Conservation (phyloP, 2,113 vertebrate genomes). For the Ardeotis arabs region DNA sequence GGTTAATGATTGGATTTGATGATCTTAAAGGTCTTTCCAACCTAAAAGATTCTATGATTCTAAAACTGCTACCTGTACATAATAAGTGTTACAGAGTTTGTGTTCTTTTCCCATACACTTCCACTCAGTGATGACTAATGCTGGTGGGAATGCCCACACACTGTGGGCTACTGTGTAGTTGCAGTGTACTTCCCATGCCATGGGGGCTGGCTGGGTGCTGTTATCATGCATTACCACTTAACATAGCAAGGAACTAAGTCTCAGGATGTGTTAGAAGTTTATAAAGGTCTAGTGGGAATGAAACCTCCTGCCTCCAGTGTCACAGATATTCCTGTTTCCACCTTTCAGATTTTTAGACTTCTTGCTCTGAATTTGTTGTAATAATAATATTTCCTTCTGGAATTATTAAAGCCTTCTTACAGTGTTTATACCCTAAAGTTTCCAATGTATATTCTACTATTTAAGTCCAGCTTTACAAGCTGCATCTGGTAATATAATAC, state of each 20-base stretch:
- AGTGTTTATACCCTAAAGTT: not conserved
- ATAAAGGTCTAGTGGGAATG: not conserved
- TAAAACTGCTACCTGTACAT: not conserved
- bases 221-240: not conserved
- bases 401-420: not conserved
- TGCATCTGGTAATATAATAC: not conserved
- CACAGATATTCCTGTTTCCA: not conserved
- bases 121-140: not conserved
- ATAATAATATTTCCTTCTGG: not conserved
- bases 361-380: not conserved
- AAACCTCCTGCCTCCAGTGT: not conserved
- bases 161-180: not conserved
- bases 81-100: not conserved
- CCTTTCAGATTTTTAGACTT: not conserved
- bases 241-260: not conserved
- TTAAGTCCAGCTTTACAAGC: not conserved
- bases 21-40: no score
- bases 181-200: not conserved
- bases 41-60: no score
- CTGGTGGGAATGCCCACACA: not conserved
- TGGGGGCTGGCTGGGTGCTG: not conserved
- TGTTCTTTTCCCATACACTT: not conserved
- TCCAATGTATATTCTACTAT: not conserved
- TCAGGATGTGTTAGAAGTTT: not conserved
- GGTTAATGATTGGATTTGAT: no score